Percentiles rank a stretch among this genome's conserved stretches.
These are phyloP conservation scores for Lingula anatina DNA, from an alignment of 2,888 invertebrate species.

Conservation along the genomic window DNA sequence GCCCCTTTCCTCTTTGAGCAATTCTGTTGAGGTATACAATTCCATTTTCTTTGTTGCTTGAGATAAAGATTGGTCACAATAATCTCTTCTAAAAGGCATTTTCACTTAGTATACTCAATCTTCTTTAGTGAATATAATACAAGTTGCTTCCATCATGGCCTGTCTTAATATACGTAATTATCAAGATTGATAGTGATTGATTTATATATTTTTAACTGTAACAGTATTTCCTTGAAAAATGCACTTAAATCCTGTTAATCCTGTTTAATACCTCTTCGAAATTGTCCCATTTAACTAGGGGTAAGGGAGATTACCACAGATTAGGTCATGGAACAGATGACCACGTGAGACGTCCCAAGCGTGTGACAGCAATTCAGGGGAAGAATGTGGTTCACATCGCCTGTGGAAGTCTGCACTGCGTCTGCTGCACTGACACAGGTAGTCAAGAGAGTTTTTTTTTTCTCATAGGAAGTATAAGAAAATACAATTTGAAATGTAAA, in stretches of 20 bases:
- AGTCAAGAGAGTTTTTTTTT: too few species aligned
- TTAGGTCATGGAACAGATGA: constrained; percentile 92
- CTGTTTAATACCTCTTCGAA: too few species aligned
- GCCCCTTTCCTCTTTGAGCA: neutral
- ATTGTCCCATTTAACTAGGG: too few species aligned
- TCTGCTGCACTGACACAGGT: constrained; percentile 77
- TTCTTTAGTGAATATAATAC: too few species aligned
- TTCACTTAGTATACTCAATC: too few species aligned
- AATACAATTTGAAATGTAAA: too few species aligned
- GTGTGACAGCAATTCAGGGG: constrained; percentile 86
- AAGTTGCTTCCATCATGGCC: too few species aligned
- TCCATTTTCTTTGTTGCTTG: neutral
- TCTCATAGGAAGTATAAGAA: too few species aligned
- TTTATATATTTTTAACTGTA: neutral
- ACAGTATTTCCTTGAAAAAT: neutral
- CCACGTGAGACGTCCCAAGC: constrained; percentile 84
- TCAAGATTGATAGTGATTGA: neutral
- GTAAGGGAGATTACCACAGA: constrained; percentile 93
- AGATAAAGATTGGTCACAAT: neutral
- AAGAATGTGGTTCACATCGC: constrained; percentile 81
- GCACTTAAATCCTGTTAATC: too few species aligned
- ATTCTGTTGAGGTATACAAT: neutral
- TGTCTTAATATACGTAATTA: neutral
- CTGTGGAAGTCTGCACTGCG: constrained; percentile 82
- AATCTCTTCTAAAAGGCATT: neutral